A percentile compares a stretch with the other conserved stretches of the same genome.
Conservation (phyloP, 1,140 invertebrate species). For the Drosophila fuyamai region DNA sequence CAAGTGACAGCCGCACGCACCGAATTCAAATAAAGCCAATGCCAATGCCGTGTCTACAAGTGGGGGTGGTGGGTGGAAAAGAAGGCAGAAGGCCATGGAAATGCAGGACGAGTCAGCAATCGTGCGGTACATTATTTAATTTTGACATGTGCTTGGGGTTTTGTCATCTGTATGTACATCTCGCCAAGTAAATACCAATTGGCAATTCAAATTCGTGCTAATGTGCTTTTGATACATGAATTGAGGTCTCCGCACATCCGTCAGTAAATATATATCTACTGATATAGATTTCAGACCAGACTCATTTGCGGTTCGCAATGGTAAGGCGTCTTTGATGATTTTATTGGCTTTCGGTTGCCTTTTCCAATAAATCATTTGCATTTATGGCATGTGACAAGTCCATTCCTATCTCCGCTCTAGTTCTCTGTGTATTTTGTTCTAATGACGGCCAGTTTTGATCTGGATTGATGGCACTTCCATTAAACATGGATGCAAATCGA, state of each 20-base stretch:
- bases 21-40: conserved; percentile 82
- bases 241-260: conserved; percentile 42
- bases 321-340: conserved; percentile 68
- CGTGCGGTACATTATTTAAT: conserved; percentile 82
- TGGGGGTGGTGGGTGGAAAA: not conserved
- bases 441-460: conserved; percentile 19
- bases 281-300: conserved; percentile 25
- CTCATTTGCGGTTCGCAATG: conserved; percentile 67
- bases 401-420: conserved; percentile 1
- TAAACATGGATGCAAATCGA: conserved; percentile 34
- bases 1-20: conserved; percentile 81
- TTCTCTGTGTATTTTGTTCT: conserved; percentile 2
- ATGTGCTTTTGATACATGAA: conserved; percentile 72
- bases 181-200: conserved; percentile 50
- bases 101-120: conserved; percentile 60
- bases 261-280: conserved; percentile 5
- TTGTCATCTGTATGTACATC: conserved; percentile 47
- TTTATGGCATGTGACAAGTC: conserved; percentile 52
- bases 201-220: conserved; percentile 79
- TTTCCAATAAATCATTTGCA: conserved; percentile 59
- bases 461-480: conserved; percentile 41
- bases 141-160: conserved; percentile 81
- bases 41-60: conserved; percentile 63
- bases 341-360: conserved; percentile 60
- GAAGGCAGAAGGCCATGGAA: not conserved